Percentiles rank a stretch among this genome's conserved stretches.
Conservation (phyloP, 2,113 vertebrate species). For the Procavia capensis region DNA sequence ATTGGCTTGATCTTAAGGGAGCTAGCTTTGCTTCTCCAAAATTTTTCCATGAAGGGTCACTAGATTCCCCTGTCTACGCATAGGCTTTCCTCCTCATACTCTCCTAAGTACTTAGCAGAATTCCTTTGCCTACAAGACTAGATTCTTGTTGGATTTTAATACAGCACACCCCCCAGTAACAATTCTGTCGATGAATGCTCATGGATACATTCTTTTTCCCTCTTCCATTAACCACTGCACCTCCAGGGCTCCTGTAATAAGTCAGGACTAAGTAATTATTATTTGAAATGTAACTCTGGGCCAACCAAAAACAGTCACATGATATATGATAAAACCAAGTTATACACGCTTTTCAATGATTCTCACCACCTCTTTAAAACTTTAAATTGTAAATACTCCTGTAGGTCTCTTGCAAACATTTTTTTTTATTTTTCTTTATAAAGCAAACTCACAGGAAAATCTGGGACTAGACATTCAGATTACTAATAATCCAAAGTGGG, state of each 20-base stretch:
- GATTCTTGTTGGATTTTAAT: conserved; percentile 20
- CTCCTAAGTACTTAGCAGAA: background rate
- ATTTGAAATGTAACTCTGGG: conserved; percentile 29
- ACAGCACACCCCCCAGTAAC: background rate
- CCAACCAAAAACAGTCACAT: background rate
- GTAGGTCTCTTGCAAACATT: background rate
- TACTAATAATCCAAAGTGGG: too few species aligned
- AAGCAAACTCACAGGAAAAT: conserved; percentile 6
- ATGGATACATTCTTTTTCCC: background rate
- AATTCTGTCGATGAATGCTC: background rate
- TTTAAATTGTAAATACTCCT: background rate
- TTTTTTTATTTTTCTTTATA: conserved; percentile 14
- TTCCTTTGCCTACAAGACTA: background rate
- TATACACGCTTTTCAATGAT: conserved; percentile 39
- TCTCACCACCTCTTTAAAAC: background rate
- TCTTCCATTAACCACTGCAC: background rate
- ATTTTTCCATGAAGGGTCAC: background rate
- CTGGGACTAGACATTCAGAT: background rate
- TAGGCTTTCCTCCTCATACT: background rate
- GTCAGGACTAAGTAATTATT: background rate
- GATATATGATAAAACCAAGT: background rate
- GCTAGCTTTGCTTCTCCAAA: background rate
- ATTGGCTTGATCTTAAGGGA: background rate
- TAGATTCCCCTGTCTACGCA: background rate
- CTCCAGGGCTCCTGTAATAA: background rate